Evolutionary conservation across 2,888 invertebrate genomes (phyloP).

Genomic region (Anagyrus pseudococci): DNA sequence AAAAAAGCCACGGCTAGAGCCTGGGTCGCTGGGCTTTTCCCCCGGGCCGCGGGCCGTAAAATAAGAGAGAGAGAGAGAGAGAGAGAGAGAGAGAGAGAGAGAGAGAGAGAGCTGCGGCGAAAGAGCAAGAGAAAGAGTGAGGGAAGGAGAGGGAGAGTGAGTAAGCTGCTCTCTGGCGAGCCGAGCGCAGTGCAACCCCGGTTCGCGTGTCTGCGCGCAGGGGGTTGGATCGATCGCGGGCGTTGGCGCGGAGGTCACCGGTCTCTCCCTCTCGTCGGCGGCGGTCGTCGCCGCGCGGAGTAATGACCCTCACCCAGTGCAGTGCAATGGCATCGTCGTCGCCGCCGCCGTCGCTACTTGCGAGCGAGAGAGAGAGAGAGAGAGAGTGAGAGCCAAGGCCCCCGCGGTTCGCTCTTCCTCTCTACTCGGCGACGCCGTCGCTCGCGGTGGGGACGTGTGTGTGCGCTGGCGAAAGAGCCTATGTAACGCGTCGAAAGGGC

Average conservation of each 20-base stretch:
- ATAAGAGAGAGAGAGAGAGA: not conserved
- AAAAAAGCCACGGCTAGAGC: no score
- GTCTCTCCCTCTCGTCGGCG: no score
- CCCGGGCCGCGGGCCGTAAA: not conserved
- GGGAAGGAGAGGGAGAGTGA: not conserved
- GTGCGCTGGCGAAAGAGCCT: no score
- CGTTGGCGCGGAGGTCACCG: slow-evolving; percentile 49
- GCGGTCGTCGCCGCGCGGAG: slow-evolving; percentile 55
- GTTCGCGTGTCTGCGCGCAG: slow-evolving; percentile 9
- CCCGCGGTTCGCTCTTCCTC: slow-evolving; percentile 20
- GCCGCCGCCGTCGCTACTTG: no score
- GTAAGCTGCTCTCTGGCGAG: not conserved
- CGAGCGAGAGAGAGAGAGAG: no score
- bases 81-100: not conserved
- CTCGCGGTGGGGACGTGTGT: no score
- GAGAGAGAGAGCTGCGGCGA: not conserved
- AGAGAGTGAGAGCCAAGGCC: slow-evolving; percentile 20
- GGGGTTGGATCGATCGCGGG: slow-evolving; percentile 61
- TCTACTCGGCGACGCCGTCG: slow-evolving; percentile 9
- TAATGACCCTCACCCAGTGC: slow-evolving; percentile 63
- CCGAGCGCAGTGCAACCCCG: not conserved
- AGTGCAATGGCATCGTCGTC: slow-evolving; percentile 60
- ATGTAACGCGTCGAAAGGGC: no score
- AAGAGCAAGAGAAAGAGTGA: not conserved
- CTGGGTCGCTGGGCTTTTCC: no score